Evolutionary conservation across 2,888 invertebrate species (phyloP).

Genomic region (Lithophane socia): DNA sequence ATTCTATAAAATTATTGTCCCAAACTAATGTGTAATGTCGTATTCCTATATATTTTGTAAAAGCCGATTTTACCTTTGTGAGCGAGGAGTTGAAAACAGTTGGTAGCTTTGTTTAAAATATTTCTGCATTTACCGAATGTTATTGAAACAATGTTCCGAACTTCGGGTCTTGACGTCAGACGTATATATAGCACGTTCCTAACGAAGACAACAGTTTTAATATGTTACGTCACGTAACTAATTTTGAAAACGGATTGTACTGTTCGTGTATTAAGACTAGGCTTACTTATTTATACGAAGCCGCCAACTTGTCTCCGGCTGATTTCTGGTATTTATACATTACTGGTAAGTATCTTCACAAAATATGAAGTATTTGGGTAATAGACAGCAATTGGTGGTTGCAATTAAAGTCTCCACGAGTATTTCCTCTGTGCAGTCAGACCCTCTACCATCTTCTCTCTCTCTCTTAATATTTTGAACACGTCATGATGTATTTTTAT

Average conservation of each 20-base stretch:
- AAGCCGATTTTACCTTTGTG: not conserved
- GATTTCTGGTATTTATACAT: not conserved
- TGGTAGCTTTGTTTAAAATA: slow-evolving; percentile 30
- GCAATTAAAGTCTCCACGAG: not conserved
- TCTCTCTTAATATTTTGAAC: not conserved
- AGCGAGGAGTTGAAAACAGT: slow-evolving; percentile 21
- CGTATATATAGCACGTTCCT: slow-evolving; percentile 46
- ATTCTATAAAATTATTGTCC: not conserved
- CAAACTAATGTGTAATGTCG: no score
- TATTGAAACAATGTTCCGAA: slow-evolving; percentile 52
- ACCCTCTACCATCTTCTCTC: not conserved
- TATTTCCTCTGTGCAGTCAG: not conserved
- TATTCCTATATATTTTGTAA: not conserved
- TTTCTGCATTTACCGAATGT: slow-evolving; percentile 47
- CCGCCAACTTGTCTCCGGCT: not conserved
- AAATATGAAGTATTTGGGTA: not conserved
- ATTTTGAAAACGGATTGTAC: slow-evolving; percentile 16
- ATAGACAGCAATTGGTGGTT: not conserved
- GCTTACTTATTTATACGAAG: not conserved
- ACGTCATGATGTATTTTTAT: not conserved
- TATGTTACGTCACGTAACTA: slow-evolving; percentile 22
- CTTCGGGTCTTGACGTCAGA: slow-evolving; percentile 53
- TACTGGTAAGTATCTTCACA: not conserved
- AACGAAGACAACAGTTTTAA: slow-evolving; percentile 48
- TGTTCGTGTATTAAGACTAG: not conserved